phyloP scores from a whole-genome alignment of 2,888 invertebrate genomes.

The Agrypnus murinus region DNA sequence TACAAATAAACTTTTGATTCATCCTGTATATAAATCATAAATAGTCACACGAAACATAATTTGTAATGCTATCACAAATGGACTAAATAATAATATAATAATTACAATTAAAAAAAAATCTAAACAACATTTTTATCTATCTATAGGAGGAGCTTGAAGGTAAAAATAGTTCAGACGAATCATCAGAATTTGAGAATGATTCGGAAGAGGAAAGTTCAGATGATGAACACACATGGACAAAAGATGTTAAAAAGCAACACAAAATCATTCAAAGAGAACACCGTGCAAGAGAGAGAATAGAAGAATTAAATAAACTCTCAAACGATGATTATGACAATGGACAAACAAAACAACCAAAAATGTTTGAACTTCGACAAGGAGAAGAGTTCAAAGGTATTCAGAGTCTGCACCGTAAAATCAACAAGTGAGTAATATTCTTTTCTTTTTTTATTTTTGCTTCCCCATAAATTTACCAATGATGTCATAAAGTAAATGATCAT shows the following conservation, averaged over 20 bases:
- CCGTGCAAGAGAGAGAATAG: slow-evolving; percentile 66
- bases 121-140: not conserved
- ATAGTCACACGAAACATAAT: too few relatives aligned
- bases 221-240: slow-evolving; percentile 86
- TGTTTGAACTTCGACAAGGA: slow-evolving; percentile 77
- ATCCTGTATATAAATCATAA: too few relatives aligned
- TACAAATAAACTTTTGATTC: too few relatives aligned
- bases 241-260: slow-evolving; percentile 87
- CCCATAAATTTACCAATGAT: too few relatives aligned
- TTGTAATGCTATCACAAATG: too few relatives aligned
- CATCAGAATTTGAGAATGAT: slow-evolving; percentile 56
- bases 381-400: slow-evolving; percentile 76
- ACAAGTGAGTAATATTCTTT: slow-evolving; percentile 68
- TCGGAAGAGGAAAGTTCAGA: slow-evolving; percentile 78
- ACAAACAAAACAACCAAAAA: slow-evolving; percentile 71
- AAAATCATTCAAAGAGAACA: slow-evolving; percentile 76
- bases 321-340: slow-evolving; percentile 51
- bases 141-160: slow-evolving; percentile 69
- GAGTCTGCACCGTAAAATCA: slow-evolving; percentile 72
- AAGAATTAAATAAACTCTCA: slow-evolving; percentile 61
- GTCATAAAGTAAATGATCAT: too few relatives aligned
- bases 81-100: too few relatives aligned
- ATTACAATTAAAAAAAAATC: too few relatives aligned
- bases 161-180: slow-evolving; percentile 70
- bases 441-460: too few relatives aligned